Conservation (phyloP, 2,797 vertebrate genomes). For the Crenuchus spilurus region DNA sequence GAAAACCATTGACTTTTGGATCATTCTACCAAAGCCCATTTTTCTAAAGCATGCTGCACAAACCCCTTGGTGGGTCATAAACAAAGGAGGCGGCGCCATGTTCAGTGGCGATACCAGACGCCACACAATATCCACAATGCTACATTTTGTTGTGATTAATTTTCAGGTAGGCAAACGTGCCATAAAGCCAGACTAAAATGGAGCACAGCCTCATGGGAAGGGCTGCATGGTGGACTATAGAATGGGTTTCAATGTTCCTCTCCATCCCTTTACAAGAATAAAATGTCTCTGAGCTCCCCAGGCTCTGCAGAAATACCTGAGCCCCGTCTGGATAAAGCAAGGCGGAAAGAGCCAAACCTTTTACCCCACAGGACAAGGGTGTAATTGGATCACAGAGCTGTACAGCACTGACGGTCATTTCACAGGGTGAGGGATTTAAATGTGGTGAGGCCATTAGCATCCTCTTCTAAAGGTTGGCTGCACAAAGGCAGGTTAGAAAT, state of each 20-base stretch:
- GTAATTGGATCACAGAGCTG: slow-evolving; percentile 29
- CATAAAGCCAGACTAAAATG: slow-evolving; percentile 33
- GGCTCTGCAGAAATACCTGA: slow-evolving; percentile 35
- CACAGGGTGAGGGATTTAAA: slow-evolving; percentile 25
- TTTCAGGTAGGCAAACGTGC: slow-evolving; percentile 23
- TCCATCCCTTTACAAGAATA: slow-evolving; percentile 20
- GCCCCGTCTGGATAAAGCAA: slow-evolving; percentile 16
- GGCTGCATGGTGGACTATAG: neutral
- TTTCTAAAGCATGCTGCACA: neutral
- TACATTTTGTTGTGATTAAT: slow-evolving; percentile 49
- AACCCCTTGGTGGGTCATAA: slow-evolving; percentile 20
- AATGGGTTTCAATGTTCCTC: slow-evolving; percentile 25
- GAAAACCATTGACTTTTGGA: slow-evolving; percentile 31
- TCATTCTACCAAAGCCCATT: neutral
- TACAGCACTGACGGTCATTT: slow-evolving; percentile 16
- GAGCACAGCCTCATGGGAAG: slow-evolving; percentile 24
- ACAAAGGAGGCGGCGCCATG: slow-evolving; percentile 36
- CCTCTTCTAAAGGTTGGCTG: neutral
- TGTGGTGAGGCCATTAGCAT: neutral
- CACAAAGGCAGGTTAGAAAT: neutral
- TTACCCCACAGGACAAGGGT: slow-evolving; percentile 30
- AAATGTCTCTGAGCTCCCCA: slow-evolving; percentile 36
- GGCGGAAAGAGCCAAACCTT: slow-evolving; percentile 11
- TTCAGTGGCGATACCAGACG: slow-evolving; percentile 33
- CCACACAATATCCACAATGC: slow-evolving; percentile 38